Base-by-base conservation (phyloP, 2,888 invertebrate genomes). In the Thera britannica region DNA sequence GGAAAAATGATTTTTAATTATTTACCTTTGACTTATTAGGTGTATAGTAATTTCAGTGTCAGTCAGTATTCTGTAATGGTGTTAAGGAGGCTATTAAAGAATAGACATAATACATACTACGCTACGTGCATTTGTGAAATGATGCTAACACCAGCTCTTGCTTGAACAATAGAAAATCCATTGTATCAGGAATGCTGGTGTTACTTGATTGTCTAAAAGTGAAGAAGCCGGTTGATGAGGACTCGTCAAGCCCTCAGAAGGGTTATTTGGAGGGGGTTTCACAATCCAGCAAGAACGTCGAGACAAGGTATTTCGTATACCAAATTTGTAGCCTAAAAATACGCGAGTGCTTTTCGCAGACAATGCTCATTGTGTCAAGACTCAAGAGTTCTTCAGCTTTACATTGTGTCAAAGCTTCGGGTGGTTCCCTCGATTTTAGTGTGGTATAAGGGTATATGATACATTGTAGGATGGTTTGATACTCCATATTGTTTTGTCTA, bases 361-460 rank as follows among this genome's bases (percentile, higher is more conserved):
- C 65, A 60, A 65, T 56, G 60, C n/a, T 51, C 41, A 60, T 65
- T 65, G 58, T 62, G 62, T 58, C 44, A 55, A 48, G 55, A 58
- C 58, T 58, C 44, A 55, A 48, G 55, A 58, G 54, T 60, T 61
- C 62, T 62, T 66, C 44, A 68, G 57, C 61, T 71, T 65, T 62
- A 38, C 56, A 67, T 69, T 59, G 56, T 68, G 52, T 62, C 8
- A 46, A 60, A 36, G 52, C 57, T 62, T 23, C 52, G 8, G 57
- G 23, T 34, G 38, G 44, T 7, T 46, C 9, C 9, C 34, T 34
- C 7, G 62, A 58, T 35, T 57, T 46, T 48, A 35, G 48, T 55
- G 49, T 48, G 49, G 60, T 23, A 23, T 23, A 23, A 23, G 23
- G 23, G 23, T 23, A 23, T 23, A 23, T 23, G 23, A 23, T 23